Evolutionary conservation across 2,888 invertebrate species (phyloP).

Genomic region (Mantis religiosa): DNA sequence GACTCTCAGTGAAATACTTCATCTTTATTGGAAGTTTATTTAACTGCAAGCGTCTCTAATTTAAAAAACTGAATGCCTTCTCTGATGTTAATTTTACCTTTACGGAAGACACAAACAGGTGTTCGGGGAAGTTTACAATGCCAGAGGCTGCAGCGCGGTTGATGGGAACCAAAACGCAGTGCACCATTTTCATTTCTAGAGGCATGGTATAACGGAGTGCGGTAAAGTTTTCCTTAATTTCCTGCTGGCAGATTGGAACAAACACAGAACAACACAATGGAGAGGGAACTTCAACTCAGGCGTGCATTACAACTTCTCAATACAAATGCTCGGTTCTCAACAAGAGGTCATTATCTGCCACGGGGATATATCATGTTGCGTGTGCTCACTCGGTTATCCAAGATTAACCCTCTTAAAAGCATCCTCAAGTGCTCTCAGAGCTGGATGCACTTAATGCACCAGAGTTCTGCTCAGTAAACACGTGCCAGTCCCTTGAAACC

Average conservation of each 20-base stretch:
- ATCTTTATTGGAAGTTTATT: too few species aligned
- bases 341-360: not conserved
- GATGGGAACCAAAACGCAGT: not conserved
- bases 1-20: too few species aligned
- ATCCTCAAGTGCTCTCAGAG: not conserved
- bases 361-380: not conserved
- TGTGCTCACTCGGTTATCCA: not conserved
- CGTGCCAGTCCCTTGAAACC: not conserved
- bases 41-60: too few species aligned
- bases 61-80: too few species aligned
- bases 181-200: not conserved
- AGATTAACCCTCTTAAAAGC: slow-evolving; percentile 6
- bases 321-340: not conserved
- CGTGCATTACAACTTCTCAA: not conserved
- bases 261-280: not conserved
- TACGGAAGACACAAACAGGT: too few species aligned
- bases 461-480: not conserved
- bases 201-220: not conserved
- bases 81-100: too few species aligned
- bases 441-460: not conserved
- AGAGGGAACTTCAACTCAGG: not conserved
- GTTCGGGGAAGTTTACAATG: not conserved
- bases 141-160: not conserved
- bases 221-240: not conserved
- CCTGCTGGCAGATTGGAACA: not conserved